These are phyloP conservation scores for Herpetotheres cachinnans DNA, from an alignment of 2,113 vertebrate species.

Conservation along the genomic window DNA sequence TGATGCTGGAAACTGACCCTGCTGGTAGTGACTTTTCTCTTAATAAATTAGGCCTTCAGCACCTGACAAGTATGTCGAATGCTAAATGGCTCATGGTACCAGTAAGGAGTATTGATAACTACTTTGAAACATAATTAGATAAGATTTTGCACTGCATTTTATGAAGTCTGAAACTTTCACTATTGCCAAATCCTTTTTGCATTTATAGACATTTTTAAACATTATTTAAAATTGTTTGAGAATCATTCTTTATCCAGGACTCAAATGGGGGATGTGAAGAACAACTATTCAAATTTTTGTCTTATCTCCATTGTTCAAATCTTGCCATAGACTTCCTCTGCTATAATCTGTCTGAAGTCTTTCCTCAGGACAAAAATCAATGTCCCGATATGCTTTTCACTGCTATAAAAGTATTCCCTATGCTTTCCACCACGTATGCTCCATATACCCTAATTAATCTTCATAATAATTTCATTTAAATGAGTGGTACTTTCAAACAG, in stretches of 20 bases:
- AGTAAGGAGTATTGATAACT: neutral
- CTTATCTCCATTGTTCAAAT: neutral
- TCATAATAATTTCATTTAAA: neutral
- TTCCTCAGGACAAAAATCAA: neutral
- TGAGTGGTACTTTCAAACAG: neutral
- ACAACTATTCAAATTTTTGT: neutral
- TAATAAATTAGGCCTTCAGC: neutral
- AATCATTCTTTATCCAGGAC: neutral
- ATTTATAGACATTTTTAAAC: neutral
- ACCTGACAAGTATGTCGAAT: neutral
- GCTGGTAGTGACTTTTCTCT: neutral
- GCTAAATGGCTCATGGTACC: neutral
- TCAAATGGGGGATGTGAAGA: neutral
- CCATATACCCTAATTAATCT: neutral
- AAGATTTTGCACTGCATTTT: neutral
- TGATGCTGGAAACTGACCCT: neutral
- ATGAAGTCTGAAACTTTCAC: neutral
- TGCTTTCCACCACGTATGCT: neutral
- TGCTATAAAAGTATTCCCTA: neutral
- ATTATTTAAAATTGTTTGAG: neutral
- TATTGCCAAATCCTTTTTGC: neutral
- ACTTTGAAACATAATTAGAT: neutral
- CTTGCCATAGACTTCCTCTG: neutral
- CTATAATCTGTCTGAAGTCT: neutral
- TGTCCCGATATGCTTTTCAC: neutral